Conservation (phyloP, 2,888 invertebrate species). For the Pantelozetes paolii region DNA sequence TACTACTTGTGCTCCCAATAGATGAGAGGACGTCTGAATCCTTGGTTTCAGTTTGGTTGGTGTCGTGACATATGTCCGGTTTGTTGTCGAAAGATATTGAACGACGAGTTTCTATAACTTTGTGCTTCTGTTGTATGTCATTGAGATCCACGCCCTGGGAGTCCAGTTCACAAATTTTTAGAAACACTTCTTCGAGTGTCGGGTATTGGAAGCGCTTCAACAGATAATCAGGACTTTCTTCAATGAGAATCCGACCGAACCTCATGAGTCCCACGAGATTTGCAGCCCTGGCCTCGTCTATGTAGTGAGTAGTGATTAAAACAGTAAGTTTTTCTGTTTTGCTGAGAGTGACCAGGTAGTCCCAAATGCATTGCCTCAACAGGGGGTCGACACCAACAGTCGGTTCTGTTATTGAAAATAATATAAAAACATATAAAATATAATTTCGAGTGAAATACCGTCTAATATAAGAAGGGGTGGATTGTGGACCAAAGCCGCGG, state of each 20-base stretch:
- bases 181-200: conserved; percentile 81
- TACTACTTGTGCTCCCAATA: not conserved
- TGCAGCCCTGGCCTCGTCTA: conserved; percentile 71
- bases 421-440: not conserved
- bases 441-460: not conserved
- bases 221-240: conserved; percentile 50
- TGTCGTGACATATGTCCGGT: conserved; percentile 12
- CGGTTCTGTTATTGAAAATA: conserved; percentile 52
- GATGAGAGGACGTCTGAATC: not conserved
- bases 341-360: conserved; percentile 82
- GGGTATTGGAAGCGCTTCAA: conserved; percentile 44
- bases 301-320: conserved; percentile 91
- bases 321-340: conserved; percentile 86
- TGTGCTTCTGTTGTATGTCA: not conserved
- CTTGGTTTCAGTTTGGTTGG: not conserved
- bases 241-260: conserved; percentile 52
- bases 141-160: not conserved
- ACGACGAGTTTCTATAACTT: not conserved
- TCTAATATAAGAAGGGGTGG: conserved; percentile 48
- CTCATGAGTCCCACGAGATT: conserved; percentile 52
- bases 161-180: conserved; percentile 63
- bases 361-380: conserved; percentile 67
- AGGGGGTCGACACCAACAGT: conserved; percentile 56
- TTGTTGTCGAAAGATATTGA: not conserved
- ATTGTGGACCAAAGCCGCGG: conserved; percentile 53